Conservation (phyloP, 2,797 vertebrate genomes). For the Gallinago nigripennis region DNA sequence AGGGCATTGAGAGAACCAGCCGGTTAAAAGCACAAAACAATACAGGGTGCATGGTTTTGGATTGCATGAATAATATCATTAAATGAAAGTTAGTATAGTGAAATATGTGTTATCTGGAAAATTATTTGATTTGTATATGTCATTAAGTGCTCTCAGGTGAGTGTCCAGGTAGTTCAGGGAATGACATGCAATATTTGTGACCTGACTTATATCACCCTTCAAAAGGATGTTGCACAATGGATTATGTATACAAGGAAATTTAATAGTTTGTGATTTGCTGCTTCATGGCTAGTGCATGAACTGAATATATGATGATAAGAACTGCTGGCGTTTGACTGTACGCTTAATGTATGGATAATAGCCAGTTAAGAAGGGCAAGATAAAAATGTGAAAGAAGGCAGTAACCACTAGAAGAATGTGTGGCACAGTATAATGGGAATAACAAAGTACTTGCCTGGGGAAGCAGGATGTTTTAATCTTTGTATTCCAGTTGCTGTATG, state of each 20-base stretch:
- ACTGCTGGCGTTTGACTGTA: neutral
- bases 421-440: neutral
- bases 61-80: neutral
- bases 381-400: neutral
- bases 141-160: neutral
- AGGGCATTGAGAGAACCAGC: neutral
- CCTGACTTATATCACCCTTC: neutral
- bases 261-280: neutral
- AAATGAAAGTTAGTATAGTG: neutral
- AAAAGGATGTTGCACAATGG: neutral
- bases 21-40: neutral
- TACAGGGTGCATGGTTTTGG: neutral
- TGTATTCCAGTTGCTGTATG: neutral
- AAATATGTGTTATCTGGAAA: neutral
- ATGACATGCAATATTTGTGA: neutral
- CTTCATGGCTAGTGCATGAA: accelerated
- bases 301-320: neutral
- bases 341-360: neutral
- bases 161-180: neutral
- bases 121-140: neutral
- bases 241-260: neutral
- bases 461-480: neutral
- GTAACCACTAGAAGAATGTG: neutral
- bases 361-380: neutral
- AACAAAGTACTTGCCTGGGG: neutral